Conservation (phyloP, 1,140 invertebrate species). For the Pseudomyrmex pallidus region DNA sequence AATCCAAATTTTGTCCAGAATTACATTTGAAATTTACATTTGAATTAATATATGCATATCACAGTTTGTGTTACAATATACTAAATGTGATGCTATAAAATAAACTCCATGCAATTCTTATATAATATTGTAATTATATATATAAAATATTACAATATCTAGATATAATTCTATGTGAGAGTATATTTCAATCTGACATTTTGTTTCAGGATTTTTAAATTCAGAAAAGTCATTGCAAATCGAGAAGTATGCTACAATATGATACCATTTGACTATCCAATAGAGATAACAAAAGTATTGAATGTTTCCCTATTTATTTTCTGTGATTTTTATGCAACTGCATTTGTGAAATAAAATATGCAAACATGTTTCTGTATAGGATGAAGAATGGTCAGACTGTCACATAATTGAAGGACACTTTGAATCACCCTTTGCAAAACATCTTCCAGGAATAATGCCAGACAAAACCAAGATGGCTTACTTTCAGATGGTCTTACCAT, state of each 20-base stretch:
- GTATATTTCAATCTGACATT: conserved; percentile 26
- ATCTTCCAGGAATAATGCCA: conserved; percentile 95
- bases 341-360: neutral
- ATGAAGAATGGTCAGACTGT: conserved; percentile 91
- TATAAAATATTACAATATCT: too few species aligned
- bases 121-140: too few species aligned
- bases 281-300: conserved; percentile 95
- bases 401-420: conserved; percentile 95
- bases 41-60: too few species aligned
- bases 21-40: too few species aligned
- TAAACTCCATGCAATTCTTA: too few species aligned
- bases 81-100: too few species aligned
- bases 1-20: too few species aligned
- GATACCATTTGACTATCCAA: conserved; percentile 92
- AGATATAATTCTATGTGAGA: neutral
- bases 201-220: conserved; percentile 92
- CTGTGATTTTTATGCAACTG: neutral
- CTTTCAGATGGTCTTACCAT: conserved; percentile 94
- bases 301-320: neutral
- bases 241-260: conserved; percentile 93
- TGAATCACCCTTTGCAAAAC: conserved; percentile 92
- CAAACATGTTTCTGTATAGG: conserved; percentile 84
- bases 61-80: too few species aligned
- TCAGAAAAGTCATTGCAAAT: conserved; percentile 94
- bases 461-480: conserved; percentile 92